Conservation (phyloP, 2,888 invertebrate genomes). For the Drosophila ustulata region DNA sequence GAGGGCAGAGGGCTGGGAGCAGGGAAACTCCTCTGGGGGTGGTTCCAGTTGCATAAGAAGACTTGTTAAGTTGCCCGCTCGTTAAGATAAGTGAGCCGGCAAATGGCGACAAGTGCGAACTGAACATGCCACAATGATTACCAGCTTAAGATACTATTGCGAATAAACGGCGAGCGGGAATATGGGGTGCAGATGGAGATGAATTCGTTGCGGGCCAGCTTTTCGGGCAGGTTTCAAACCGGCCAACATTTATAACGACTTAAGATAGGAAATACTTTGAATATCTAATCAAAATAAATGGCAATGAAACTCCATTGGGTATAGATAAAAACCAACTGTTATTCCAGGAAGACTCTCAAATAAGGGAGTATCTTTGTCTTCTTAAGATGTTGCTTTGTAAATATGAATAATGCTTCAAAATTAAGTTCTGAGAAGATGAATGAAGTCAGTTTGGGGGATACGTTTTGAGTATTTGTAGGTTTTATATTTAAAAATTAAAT, state of each 20-base stretch:
- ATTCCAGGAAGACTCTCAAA: background rate
- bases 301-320: background rate
- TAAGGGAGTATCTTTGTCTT: background rate
- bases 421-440: background rate
- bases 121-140: slow-evolving; percentile 71
- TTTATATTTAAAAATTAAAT: too few relatives aligned
- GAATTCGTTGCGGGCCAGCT: slow-evolving; percentile 7
- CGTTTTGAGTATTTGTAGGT: too few relatives aligned
- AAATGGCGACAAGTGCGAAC: slow-evolving; percentile 77
- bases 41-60: slow-evolving; percentile 73
- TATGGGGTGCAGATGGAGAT: slow-evolving; percentile 33
- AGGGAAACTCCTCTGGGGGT: slow-evolving; percentile 47
- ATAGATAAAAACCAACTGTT: background rate
- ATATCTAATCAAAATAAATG: slow-evolving; percentile 36
- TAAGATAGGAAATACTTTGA: slow-evolving; percentile 13
- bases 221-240: slow-evolving; percentile 27
- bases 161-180: slow-evolving; percentile 17
- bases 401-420: background rate
- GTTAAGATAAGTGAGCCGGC: slow-evolving; percentile 79
- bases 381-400: background rate
- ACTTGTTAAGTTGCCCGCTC: slow-evolving; percentile 78
- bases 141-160: slow-evolving; percentile 59
- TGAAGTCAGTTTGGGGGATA: background rate
- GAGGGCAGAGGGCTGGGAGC: background rate
- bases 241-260: slow-evolving; percentile 5